phyloP scores from a whole-genome alignment of 2,888 invertebrate species.

The Panorpa germanica region DNA sequence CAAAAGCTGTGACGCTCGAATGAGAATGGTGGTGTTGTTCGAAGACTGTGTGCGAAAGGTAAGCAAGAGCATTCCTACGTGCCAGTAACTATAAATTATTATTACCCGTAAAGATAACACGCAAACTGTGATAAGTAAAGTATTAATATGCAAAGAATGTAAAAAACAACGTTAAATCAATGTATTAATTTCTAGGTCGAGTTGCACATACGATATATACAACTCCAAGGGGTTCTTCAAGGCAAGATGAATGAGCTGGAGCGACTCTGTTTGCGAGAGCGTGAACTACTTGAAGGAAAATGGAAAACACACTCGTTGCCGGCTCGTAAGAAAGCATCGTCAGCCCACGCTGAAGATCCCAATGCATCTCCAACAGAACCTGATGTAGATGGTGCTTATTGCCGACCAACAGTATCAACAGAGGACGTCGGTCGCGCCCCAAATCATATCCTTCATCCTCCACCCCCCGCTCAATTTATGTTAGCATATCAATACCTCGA shows the following conservation, averaged over 20 bases:
- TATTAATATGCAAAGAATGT: slow-evolving; percentile 6
- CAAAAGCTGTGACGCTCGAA: slow-evolving; percentile 69
- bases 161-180: background rate
- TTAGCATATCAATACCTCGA: slow-evolving; percentile 52
- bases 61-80: slow-evolving; percentile 12
- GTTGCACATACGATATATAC: slow-evolving; percentile 82
- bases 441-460: slow-evolving; percentile 26
- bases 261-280: slow-evolving; percentile 58
- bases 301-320: slow-evolving; percentile 84
- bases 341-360: slow-evolving; percentile 25
- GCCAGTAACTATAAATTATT: slow-evolving; percentile 5
- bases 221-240: slow-evolving; percentile 67
- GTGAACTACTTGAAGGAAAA: slow-evolving; percentile 65
- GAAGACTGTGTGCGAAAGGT: slow-evolving; percentile 93
- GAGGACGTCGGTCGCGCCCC: slow-evolving; percentile 47
- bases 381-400: slow-evolving; percentile 33
- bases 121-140: slow-evolving; percentile 11
- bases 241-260: slow-evolving; percentile 72
- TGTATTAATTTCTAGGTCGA: slow-evolving; percentile 38
- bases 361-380: slow-evolving; percentile 22
- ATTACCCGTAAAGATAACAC: background rate
- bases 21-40: slow-evolving; percentile 92
- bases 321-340: slow-evolving; percentile 60
- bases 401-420: slow-evolving; percentile 62
- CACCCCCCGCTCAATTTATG: slow-evolving; percentile 27